Evolutionary conservation across 2,113 vertebrate species (phyloP), one percentile per base, ranked within the genome.

Genomic region (Uria lomvia): DNA sequence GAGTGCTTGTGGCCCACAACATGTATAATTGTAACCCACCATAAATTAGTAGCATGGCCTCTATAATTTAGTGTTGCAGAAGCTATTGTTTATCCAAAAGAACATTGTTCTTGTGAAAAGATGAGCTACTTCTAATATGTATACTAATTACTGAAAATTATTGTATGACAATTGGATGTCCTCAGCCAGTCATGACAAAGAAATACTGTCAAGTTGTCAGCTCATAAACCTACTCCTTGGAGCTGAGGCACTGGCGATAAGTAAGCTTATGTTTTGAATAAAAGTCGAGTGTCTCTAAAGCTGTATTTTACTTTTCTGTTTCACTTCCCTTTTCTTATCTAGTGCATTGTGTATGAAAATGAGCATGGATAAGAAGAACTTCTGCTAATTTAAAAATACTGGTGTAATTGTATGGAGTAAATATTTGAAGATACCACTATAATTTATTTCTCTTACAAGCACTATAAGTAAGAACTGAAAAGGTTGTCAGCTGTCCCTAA

Each of bases 21-120:
- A 95, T 98, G 92, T 96, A 78, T 92, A 97, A 96, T 90, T 96
- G 91, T 94, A 97, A 97, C 91, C 95, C 90, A 92, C 90, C 78
- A 90, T 97, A 97, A 97, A 94, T 97, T 96, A 98, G 90, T 97
- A 84, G 63, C 67, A 74, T 92, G 92, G 90, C 87, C 92, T 94
- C 94, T 77, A 87, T 97, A 94, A 96, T 97, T 96, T 75, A 97
- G 83, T 94, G 77, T 92, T 85, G 80, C 91, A 91, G 83, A 95
- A 96, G 94, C 96, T 97, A 86, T 94, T 97, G 95, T 97, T 97
- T 97, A 97, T 97, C 95, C 85, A 88, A 81, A 97, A 96, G 94
- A 97, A 97, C 72, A 50, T 86, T 96, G 95, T 97, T 92, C 95
- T 92, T 94, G 73, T 72, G 94, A 94, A 97, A 97, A 98, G 87